Percentiles rank a stretch among this genome's conserved stretches.
Evolutionary conservation across 2,113 vertebrate species (phyloP).

Genomic region (Corvus hawaiiensis): DNA sequence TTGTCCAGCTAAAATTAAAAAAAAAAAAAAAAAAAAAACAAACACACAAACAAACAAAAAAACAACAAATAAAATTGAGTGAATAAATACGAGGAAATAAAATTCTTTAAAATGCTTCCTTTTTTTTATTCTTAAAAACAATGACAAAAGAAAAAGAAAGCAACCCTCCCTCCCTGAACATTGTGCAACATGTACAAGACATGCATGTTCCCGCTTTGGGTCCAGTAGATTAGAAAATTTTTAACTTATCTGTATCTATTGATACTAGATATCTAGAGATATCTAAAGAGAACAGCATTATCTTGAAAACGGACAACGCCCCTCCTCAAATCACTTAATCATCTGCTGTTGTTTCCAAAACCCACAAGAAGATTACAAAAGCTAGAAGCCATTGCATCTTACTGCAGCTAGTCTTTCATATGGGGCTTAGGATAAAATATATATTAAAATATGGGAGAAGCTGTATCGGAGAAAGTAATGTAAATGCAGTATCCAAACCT

Average conservation of each 20-base stretch:
- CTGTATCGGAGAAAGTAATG: background rate
- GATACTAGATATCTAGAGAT: background rate
- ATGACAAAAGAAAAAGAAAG: background rate
- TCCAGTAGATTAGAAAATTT: background rate
- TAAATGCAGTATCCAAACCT: background rate
- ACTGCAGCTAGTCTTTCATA: background rate
- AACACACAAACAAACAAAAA: background rate
- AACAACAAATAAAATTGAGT: background rate
- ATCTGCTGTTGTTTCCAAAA: background rate
- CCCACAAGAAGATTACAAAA: background rate
- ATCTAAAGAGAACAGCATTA: background rate
- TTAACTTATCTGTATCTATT: background rate
- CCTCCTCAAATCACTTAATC: background rate
- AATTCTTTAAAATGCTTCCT: background rate
- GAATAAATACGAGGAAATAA: background rate
- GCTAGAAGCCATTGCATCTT: background rate
- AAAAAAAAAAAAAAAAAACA: background rate
- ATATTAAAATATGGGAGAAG: background rate
- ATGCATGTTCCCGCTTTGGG: background rate
- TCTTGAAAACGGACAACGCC: background rate
- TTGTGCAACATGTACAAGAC: background rate
- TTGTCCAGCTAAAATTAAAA: conserved; percentile 80
- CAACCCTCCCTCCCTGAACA: background rate
- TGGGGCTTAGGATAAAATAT: background rate
- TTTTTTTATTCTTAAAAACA: background rate